Evolutionary conservation across 2,888 invertebrate genomes (phyloP).

Genomic region (Drosophila ezoana): DNA sequence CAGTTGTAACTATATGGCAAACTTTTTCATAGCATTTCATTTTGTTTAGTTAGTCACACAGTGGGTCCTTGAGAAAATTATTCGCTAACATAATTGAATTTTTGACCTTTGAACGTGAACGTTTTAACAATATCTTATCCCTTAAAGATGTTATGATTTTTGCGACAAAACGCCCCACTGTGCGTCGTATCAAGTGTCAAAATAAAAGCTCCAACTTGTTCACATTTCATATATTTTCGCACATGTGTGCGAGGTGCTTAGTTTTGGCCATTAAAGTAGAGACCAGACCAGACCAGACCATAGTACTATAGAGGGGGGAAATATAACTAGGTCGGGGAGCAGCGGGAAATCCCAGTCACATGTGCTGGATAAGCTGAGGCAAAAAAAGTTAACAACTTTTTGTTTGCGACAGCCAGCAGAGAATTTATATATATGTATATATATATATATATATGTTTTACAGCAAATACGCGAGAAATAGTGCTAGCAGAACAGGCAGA

Average conservation of each 20-base stretch:
- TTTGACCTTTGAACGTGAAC: too few species aligned
- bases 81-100: too few species aligned
- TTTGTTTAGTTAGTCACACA: slow-evolving; percentile 9
- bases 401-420: slow-evolving; percentile 38
- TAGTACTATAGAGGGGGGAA: slow-evolving; percentile 4
- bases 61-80: too few species aligned
- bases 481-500: not conserved
- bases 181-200: slow-evolving; percentile 55
- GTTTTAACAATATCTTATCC: too few species aligned
- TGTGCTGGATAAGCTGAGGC: slow-evolving; percentile 35
- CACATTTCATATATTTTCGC: slow-evolving; percentile 36
- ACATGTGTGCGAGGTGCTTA: slow-evolving; percentile 50
- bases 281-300: slow-evolving; percentile 20
- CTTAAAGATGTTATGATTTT: too few species aligned
- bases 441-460: slow-evolving; percentile 12
- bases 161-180: too few species aligned
- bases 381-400: slow-evolving; percentile 60
- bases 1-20: slow-evolving; percentile 20
- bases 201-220: slow-evolving; percentile 50
- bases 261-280: slow-evolving; percentile 51
- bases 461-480: slow-evolving; percentile 2
- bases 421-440: slow-evolving; percentile 42
- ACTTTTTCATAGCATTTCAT: slow-evolving; percentile 35
- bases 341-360: slow-evolving; percentile 37
- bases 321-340: not conserved